Percentiles rank a stretch among this genome's conserved stretches.
phyloP scores from a whole-genome alignment of 2,888 invertebrate genomes.

The Ceraclea dissimilis region DNA sequence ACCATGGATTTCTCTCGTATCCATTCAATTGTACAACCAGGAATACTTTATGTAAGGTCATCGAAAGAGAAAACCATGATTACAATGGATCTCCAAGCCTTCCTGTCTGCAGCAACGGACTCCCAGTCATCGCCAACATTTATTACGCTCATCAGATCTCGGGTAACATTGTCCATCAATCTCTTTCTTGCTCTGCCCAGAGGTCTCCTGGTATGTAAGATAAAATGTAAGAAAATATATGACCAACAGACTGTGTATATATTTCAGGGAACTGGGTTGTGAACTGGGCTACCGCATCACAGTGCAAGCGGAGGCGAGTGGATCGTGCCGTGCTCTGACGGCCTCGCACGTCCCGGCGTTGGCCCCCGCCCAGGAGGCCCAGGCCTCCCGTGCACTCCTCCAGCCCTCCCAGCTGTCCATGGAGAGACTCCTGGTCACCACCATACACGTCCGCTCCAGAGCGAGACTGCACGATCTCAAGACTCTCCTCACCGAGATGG shows the following conservation, averaged over 20 bases:
- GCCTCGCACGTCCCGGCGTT: slow-evolving; percentile 61
- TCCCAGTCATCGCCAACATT: no score
- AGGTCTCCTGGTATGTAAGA: no score
- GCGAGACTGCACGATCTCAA: slow-evolving; percentile 77
- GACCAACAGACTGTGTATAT: not conserved
- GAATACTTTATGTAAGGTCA: no score
- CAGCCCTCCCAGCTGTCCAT: slow-evolving; percentile 89
- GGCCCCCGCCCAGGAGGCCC: slow-evolving; percentile 47
- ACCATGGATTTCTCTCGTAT: no score
- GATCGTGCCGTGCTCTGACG: slow-evolving; percentile 65
- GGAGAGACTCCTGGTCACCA: slow-evolving; percentile 89
- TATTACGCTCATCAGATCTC: no score
- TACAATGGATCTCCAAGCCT: no score
- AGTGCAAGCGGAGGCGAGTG: slow-evolving; percentile 72
- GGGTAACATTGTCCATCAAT: no score
- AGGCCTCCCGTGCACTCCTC: slow-evolving; percentile 69
- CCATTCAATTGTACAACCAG: no score
- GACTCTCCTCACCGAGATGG: slow-evolving; percentile 62
- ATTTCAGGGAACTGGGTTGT: slow-evolving; percentile 61
- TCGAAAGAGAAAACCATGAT: no score
- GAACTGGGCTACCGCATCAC: slow-evolving; percentile 84
- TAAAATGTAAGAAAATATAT: not conserved
- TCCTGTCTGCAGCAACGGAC: no score
- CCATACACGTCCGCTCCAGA: slow-evolving; percentile 87
- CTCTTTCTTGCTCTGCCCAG: no score